Base-by-base conservation (phyloP, 53 echinoderm and acorn worm genomes). In the Zoroaster sp. region DNA sequence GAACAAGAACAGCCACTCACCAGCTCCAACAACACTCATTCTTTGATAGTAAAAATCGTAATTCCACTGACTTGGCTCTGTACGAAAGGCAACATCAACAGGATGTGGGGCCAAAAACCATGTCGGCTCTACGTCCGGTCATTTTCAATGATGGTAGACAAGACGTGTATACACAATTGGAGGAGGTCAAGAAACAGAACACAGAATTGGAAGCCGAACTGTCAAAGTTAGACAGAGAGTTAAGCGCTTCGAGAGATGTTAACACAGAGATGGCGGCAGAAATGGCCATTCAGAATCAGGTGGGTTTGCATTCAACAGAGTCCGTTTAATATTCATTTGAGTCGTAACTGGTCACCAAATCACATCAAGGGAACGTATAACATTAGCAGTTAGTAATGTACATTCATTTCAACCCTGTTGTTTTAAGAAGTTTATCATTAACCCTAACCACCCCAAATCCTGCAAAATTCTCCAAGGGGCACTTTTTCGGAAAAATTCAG, bases 21-120 rank as follows among this genome's bases (percentile, higher is more conserved):
- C 69, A 43, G n/a, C 39, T 51, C 36, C 12, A 69, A 12, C 75
- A 72, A 9, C 95, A 91, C 6, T 36, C 35, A 4, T 97, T 95
- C 72, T 88, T 93, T 49, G 91, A 96, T 74, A 67, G 90, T 38
- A 89, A 90, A 72, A 92, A 93, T 69, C 88, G 97, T 21, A 92
- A 97, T 70, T 97, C 97, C n/a, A 97, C 95, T 5, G 97, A 97
- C 25, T 83, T 90, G 53, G 97, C 93, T 74, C 90, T 89, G 17
- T 55, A 59, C 25, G 93, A 97, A 40, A 76, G 97, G 4, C 90
- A 93, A 37, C 87, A 88, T n/a, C 92, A 92, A 32, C 93, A 88
- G 72, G 95, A 92, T 80, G 75, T 88, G 34, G 46, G 75, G 15
- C 83, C 92, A 14, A 51, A 67, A 13, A 33, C 36, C 42, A 37